Evolutionary conservation across 2,113 vertebrate genomes (phyloP), one percentile per base, ranked within the genome.

Genomic region (Argyrosomus japonicus): DNA sequence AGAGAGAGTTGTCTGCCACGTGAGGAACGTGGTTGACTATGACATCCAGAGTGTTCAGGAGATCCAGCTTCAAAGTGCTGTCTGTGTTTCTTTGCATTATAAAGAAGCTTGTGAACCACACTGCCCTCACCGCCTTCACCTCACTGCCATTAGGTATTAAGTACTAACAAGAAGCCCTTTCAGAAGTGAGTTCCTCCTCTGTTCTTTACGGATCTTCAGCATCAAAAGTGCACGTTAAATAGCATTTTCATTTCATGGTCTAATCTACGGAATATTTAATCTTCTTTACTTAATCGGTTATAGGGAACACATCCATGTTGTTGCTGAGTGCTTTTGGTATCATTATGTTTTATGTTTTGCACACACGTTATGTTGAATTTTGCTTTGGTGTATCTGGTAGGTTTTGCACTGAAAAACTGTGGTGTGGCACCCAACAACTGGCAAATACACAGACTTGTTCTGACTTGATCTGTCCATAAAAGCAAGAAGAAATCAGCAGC

Each of bases 161-260:
- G 53, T 48, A 17, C 23, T 50, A 36, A 77, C 54, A 25, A 25
- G 56, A 25, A 25, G 56, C 27, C 27, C 65, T 69, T 69, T 61
- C 29, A 69, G 15, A 58, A 32, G 25, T 4, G 11, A 7, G 1
- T 48, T 73, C 27, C 14, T 32, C 4, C 6, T 8, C 48, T 9
- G 47, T 4, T 18, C 67, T 7, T 0, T 32, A 21, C 32, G 2
- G 27, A 53, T 53, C 27, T 32, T 8, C 19, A 14, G 67, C 47
- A 29, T 68, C 4, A 51, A 29, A n/a, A 51, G 5, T 50, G 65
- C 65, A 51, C 3, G 43, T 4, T 14, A 3, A 47, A 47, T 14
- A 13, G 40, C 40, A 47, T 67, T 17, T 67, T 19, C 3, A 45
- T 25, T 40, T 12, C 4, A 18, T 43, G 14, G 18, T 14, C 47